These are phyloP conservation scores for Leistus spinibarbis DNA, from an alignment of 2,888 invertebrate genomes.

Conservation along the genomic window DNA sequence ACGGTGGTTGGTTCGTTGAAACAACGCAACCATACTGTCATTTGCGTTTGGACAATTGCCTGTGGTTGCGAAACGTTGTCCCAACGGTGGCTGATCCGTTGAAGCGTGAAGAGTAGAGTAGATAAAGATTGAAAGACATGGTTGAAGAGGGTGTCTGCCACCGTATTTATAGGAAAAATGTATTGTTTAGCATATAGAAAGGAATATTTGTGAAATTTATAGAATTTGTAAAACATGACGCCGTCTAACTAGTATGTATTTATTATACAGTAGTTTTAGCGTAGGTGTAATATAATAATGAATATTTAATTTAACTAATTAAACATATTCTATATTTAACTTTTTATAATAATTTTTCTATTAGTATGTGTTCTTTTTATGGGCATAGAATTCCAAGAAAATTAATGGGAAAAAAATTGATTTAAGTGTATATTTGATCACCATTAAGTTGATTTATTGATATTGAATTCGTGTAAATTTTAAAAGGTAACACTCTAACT, in stretches of 20 bases:
- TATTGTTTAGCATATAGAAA: too few relatives aligned
- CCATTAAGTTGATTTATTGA: not conserved
- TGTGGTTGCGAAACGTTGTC: too few relatives aligned
- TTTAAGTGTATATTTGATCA: not conserved
- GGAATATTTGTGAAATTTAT: too few relatives aligned
- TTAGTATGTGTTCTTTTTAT: not conserved
- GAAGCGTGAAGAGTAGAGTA: too few relatives aligned
- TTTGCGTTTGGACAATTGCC: too few relatives aligned
- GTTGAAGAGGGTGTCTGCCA: too few relatives aligned
- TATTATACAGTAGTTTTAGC: not conserved
- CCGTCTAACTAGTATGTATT: not conserved
- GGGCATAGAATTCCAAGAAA: not conserved
- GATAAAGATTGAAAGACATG: too few relatives aligned
- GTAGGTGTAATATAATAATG: slow-evolving; percentile 28
- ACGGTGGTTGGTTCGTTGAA: too few relatives aligned
- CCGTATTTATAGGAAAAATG: too few relatives aligned
- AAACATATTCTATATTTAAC: slow-evolving; percentile 15
- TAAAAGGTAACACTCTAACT: not conserved
- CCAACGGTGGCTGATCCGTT: too few relatives aligned
- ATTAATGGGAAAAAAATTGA: not conserved
- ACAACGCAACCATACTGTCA: too few relatives aligned
- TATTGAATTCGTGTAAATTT: not conserved
- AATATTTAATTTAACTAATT: slow-evolving; percentile 32
- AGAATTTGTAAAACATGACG: too few relatives aligned
- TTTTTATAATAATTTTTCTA: not conserved